Evolutionary conservation across 2,888 invertebrate species (phyloP).

Genomic region (Cetonia aurata): DNA sequence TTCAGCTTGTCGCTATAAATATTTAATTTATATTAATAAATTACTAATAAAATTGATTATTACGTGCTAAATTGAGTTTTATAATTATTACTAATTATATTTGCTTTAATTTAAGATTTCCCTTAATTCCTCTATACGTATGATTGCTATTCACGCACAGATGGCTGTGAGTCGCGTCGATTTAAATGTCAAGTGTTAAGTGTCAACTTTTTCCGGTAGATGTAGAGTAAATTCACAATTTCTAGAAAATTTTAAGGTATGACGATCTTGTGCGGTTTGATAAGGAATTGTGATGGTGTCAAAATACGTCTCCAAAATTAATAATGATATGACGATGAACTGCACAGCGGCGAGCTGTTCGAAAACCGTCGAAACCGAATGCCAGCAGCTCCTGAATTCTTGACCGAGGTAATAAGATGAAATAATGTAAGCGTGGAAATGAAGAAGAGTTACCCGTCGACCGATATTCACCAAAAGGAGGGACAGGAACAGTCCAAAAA

Average conservation of each 20-base stretch:
- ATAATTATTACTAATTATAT: no score
- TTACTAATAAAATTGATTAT: no score
- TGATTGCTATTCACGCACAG: conserved; percentile 40
- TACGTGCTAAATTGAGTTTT: no score
- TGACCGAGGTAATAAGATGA: conserved; percentile 64
- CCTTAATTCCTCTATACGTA: no score
- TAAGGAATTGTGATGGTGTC: conserved; percentile 65
- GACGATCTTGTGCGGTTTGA: conserved; percentile 46
- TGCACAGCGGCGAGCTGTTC: conserved; percentile 57
- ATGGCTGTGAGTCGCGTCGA: conserved; percentile 46
- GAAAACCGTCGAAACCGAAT: conserved; percentile 57
- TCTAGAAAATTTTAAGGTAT: conserved; percentile 40
- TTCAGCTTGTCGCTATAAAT: neutral
- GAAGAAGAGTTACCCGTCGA: conserved; percentile 68
- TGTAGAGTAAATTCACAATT: conserved; percentile 53
- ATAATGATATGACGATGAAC: conserved; percentile 65
- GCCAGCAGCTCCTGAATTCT: conserved; percentile 63
- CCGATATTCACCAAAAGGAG: conserved; percentile 69
- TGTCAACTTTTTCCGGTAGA: conserved; percentile 55
- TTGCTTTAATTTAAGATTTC: no score
- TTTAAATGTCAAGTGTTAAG: conserved; percentile 42
- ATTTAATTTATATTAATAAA: no score
- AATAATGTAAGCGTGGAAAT: conserved; percentile 68
- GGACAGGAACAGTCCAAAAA: conserved; percentile 71
- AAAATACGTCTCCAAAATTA: conserved; percentile 63